Evolutionary conservation across 1,140 invertebrate genomes (phyloP).

Genomic region (Drosophila mauritiana): DNA sequence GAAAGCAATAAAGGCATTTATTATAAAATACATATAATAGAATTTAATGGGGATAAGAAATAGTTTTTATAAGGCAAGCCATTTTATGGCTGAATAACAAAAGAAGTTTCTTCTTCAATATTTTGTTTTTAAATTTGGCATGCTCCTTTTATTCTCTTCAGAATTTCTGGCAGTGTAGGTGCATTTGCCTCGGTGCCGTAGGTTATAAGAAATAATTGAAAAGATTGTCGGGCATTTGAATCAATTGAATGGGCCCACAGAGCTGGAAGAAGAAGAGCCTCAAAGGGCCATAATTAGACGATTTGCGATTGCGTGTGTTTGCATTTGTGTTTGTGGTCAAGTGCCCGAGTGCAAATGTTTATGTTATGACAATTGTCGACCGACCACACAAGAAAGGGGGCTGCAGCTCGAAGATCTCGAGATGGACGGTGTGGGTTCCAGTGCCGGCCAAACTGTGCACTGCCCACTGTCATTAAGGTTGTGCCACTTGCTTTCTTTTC

Average conservation of each 20-base stretch:
- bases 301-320: constrained; percentile 29
- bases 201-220: constrained; percentile 82
- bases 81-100: too few species aligned
- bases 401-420: background rate
- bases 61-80: too few species aligned
- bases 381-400: constrained; percentile 34
- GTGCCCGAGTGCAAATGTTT: constrained; percentile 37
- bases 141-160: too few species aligned
- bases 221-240: constrained; percentile 77
- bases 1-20: too few species aligned
- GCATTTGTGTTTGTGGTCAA: constrained; percentile 15
- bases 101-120: too few species aligned
- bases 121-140: too few species aligned
- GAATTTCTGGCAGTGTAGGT: constrained; percentile 11
- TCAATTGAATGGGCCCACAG: constrained; percentile 46
- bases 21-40: too few species aligned
- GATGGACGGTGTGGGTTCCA: background rate
- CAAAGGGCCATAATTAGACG: constrained; percentile 50
- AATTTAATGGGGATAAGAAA: too few species aligned
- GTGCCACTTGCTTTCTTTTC: constrained; percentile 42
- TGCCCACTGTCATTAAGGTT: constrained; percentile 39
- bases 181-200: constrained; percentile 33
- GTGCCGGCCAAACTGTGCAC: constrained; percentile 27
- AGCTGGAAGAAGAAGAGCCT: constrained; percentile 34
- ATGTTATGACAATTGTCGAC: constrained; percentile 43